Evolutionary conservation across 2,113 vertebrate genomes (phyloP).

Genomic region (Muntiacus muntjak): DNA sequence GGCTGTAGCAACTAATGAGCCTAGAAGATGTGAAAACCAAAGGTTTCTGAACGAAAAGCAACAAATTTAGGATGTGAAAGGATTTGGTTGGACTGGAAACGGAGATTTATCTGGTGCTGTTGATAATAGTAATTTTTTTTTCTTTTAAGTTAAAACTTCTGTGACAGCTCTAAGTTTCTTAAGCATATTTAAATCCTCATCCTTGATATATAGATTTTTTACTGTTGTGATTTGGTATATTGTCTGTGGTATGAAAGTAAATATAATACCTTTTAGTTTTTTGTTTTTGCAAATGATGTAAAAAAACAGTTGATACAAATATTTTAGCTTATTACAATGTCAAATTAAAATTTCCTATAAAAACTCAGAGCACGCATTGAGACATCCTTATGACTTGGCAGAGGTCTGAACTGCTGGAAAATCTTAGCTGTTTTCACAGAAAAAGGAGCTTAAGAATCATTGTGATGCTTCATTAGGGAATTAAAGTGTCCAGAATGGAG

Average conservation of each 20-base stretch:
- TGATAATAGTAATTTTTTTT: neutral
- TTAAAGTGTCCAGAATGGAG: neutral
- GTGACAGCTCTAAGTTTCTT: neutral
- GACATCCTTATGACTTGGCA: neutral
- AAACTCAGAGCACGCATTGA: neutral
- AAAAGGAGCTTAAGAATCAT: neutral
- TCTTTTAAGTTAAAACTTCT: neutral
- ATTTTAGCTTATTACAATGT: conserved; percentile 26
- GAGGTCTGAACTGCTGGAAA: neutral
- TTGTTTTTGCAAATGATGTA: neutral
- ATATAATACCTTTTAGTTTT: neutral
- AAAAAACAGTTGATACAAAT: neutral
- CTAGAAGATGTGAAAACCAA: neutral
- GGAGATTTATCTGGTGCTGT: neutral
- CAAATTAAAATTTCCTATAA: conserved; percentile 13
- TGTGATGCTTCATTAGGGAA: neutral
- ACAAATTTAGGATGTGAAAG: neutral
- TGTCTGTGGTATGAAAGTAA: conserved; percentile 1
- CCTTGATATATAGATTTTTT: neutral
- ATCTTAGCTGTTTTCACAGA: conserved; percentile 8
- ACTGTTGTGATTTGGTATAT: neutral
- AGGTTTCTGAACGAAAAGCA: neutral
- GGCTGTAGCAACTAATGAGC: neutral
- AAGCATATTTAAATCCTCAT: neutral
- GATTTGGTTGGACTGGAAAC: neutral